Conservation (phyloP, 2,797 vertebrate species). For the Sebastolobus alascanus region DNA sequence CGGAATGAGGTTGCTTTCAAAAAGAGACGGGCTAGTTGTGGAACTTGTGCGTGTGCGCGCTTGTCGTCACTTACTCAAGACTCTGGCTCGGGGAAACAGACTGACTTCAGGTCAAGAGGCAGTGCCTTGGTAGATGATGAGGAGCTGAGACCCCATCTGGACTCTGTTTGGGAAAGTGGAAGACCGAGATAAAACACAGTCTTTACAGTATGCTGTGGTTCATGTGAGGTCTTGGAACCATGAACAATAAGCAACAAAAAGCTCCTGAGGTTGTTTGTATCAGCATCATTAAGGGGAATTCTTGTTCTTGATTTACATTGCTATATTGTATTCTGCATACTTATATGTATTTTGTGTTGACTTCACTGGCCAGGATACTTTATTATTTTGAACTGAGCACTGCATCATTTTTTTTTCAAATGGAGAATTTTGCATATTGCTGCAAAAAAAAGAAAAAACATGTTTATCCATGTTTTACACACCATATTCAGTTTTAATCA, state of each 20-base stretch:
- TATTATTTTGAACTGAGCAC: background rate
- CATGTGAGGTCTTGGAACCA: background rate
- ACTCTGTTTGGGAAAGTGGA: background rate
- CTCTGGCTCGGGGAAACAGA: background rate
- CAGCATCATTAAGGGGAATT: background rate
- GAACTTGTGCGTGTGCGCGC: background rate
- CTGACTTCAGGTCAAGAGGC: constrained; percentile 5
- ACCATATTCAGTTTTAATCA: background rate
- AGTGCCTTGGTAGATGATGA: background rate
- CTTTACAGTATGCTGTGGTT: background rate
- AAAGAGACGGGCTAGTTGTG: background rate
- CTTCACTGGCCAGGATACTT: background rate
- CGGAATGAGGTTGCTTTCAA: background rate
- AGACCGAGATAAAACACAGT: background rate
- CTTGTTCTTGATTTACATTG: background rate
- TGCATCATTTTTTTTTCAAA: background rate
- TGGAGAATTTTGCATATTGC: background rate
- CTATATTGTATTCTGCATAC: too few relatives aligned
- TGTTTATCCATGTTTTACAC: background rate
- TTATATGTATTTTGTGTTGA: background rate
- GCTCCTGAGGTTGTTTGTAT: background rate
- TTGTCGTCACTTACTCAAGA: background rate
- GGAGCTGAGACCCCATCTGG: background rate
- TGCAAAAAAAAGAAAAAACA: background rate
- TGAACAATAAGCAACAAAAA: too few relatives aligned